Percentiles rank a stretch among this genome's conserved stretches.
Conservation (phyloP, 2,113 vertebrate species). For the Meriones unguiculatus region DNA sequence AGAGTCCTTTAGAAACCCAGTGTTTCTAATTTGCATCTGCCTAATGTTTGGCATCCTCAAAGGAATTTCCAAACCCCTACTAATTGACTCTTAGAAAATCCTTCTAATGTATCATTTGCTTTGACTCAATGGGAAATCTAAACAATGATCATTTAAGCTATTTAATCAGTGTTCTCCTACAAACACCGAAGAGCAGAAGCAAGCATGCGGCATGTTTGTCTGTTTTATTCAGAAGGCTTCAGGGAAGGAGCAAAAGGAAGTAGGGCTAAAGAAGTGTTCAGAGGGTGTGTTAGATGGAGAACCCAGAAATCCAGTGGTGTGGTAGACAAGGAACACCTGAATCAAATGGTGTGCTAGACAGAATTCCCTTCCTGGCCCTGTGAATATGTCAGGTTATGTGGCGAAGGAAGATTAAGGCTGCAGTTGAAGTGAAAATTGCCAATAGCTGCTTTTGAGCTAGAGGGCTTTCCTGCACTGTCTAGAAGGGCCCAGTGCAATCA, state of each 20-base stretch:
- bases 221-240: constrained; percentile 24
- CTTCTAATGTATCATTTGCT: constrained; percentile 62
- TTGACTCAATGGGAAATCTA: constrained; percentile 50
- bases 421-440: not conserved
- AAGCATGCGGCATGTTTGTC: not conserved
- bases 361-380: not conserved
- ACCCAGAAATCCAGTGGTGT: not conserved
- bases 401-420: not conserved
- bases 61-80: constrained; percentile 42
- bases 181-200: not conserved
- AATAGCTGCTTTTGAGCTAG: not conserved
- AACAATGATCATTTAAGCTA: constrained; percentile 58
- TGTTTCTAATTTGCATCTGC: constrained; percentile 47
- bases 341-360: not conserved
- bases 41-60: constrained; percentile 46
- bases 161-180: constrained; percentile 5
- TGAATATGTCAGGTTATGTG: not conserved
- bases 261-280: not conserved
- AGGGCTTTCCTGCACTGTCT: not conserved
- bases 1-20: constrained; percentile 13
- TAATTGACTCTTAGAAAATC: constrained; percentile 62
- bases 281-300: not conserved
- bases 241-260: not conserved
- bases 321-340: not conserved
- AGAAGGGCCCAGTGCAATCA: not conserved